A percentile compares a stretch with the other conserved stretches of the same genome.
These are phyloP conservation scores for Pimpla rufipes DNA, from an alignment of 2,888 invertebrate genomes.

Conservation along the genomic window DNA sequence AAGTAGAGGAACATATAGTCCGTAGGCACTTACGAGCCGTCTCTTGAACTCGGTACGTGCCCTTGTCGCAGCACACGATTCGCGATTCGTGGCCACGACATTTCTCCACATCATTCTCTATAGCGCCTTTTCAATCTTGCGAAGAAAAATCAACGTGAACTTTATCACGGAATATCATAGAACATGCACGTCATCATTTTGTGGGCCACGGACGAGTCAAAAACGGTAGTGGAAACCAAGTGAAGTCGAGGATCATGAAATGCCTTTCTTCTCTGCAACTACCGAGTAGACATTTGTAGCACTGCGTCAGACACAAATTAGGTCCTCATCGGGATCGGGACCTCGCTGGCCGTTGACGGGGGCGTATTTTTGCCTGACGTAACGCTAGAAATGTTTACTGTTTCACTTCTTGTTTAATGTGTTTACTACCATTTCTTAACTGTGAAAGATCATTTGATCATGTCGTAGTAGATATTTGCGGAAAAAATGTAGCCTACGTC, in stretches of 20 bases:
- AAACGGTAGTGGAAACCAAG: conserved; percentile 26
- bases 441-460: too few species aligned
- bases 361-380: too few species aligned
- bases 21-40: conserved; percentile 49
- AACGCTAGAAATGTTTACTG: too few species aligned
- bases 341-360: too few species aligned
- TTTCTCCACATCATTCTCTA: conserved; percentile 9
- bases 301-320: too few species aligned
- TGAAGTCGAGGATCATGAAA: conserved; percentile 21
- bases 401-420: too few species aligned
- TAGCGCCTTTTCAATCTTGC: conserved; percentile 36
- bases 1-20: conserved; percentile 37
- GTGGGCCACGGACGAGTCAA: conserved; percentile 28
- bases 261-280: background rate
- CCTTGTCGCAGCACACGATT: conserved; percentile 34
- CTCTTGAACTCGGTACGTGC: conserved; percentile 41
- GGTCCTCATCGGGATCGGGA: too few species aligned
- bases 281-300: too few species aligned
- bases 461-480: too few species aligned
- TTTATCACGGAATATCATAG: background rate
- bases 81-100: conserved; percentile 8
- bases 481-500: too few species aligned
- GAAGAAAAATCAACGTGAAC: conserved; percentile 25
- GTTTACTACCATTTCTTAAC: too few species aligned
- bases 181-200: background rate